Percentiles rank a stretch among this genome's conserved stretches.
These are phyloP conservation scores for Chrysogorgia sp. DNA, from an alignment of 92 coral and sea anemone species.

Conservation along the genomic window DNA sequence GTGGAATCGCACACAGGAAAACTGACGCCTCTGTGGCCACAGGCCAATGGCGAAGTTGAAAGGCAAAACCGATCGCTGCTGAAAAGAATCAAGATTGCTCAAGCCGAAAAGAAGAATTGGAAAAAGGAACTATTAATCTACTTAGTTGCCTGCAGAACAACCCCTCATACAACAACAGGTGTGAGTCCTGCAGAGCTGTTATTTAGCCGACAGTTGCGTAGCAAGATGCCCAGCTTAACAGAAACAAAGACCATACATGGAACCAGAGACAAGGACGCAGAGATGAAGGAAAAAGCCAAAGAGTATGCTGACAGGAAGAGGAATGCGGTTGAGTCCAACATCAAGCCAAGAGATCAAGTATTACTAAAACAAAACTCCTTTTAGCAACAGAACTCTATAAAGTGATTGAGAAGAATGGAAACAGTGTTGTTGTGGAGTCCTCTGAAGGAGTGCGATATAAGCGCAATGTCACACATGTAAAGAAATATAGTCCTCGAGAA, in stretches of 20 bases:
- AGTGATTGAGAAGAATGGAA: slow-evolving; percentile 53
- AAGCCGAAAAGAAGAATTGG: slow-evolving; percentile 58
- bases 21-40: slow-evolving; percentile 61
- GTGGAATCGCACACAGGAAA: slow-evolving; percentile 55
- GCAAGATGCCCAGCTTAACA: slow-evolving; percentile 52
- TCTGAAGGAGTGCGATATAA: slow-evolving; percentile 22
- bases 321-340: slow-evolving; percentile 14
- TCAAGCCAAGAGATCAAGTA: slow-evolving; percentile 2
- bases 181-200: slow-evolving; percentile 57
- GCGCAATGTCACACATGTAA: slow-evolving; percentile 50
- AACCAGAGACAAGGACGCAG: slow-evolving; percentile 53
- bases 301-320: slow-evolving; percentile 36
- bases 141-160: slow-evolving; percentile 43
- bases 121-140: slow-evolving; percentile 38
- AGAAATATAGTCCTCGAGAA: slow-evolving; percentile 1
- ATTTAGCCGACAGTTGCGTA: slow-evolving; percentile 57
- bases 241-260: slow-evolving; percentile 35
- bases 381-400: slow-evolving; percentile 30
- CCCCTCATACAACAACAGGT: slow-evolving; percentile 58
- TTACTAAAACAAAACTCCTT: background rate
- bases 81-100: slow-evolving; percentile 60
- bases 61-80: slow-evolving; percentile 55
- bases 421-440: slow-evolving; percentile 31
- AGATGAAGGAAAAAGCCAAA: slow-evolving; percentile 55
- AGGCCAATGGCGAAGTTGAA: slow-evolving; percentile 61